phyloP scores from a whole-genome alignment of 2,888 invertebrate species.

The Phyllotreta cruciferae region DNA sequence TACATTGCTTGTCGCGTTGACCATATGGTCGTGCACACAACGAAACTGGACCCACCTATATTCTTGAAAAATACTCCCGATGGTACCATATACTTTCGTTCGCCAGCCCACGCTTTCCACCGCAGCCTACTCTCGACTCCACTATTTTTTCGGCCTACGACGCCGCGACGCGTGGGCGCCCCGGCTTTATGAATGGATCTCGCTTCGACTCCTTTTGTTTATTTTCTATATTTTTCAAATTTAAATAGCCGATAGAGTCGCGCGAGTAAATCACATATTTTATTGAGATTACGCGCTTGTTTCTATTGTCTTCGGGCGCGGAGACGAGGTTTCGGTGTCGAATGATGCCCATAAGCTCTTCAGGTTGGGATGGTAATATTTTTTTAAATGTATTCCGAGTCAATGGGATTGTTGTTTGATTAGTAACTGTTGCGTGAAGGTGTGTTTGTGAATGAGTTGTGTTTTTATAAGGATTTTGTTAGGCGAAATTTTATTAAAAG shows the following conservation, averaged over 20 bases:
- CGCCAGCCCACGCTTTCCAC: conserved; percentile 32
- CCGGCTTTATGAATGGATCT: conserved; percentile 31
- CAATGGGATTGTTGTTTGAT: no score
- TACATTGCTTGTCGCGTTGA: conserved; percentile 2
- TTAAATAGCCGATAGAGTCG: conserved; percentile 11
- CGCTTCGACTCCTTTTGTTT: conserved; percentile 25
- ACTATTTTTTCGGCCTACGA: conserved; percentile 33
- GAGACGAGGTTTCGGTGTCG: no score
- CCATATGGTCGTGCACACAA: conserved; percentile 31
- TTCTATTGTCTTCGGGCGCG: not conserved
- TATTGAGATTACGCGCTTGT: not conserved
- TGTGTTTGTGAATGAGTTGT: no score
- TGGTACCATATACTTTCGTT: conserved; percentile 30
- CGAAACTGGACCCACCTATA: conserved; percentile 30
- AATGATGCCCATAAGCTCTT: no score
- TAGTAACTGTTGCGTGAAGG: no score
- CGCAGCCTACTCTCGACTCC: conserved; percentile 33
- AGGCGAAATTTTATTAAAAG: not conserved
- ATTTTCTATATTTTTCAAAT: conserved; percentile 16
- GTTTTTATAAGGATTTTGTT: not conserved
- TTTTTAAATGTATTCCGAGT: no score
- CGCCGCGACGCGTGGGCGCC: conserved; percentile 31
- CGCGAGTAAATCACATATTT: conserved; percentile 5
- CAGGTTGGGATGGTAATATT: no score
- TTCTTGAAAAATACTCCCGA: conserved; percentile 35